Percentiles rank a stretch among this genome's conserved stretches.
phyloP scores from a whole-genome alignment of 2,888 invertebrate genomes.

The Phorcus lineatus region DNA sequence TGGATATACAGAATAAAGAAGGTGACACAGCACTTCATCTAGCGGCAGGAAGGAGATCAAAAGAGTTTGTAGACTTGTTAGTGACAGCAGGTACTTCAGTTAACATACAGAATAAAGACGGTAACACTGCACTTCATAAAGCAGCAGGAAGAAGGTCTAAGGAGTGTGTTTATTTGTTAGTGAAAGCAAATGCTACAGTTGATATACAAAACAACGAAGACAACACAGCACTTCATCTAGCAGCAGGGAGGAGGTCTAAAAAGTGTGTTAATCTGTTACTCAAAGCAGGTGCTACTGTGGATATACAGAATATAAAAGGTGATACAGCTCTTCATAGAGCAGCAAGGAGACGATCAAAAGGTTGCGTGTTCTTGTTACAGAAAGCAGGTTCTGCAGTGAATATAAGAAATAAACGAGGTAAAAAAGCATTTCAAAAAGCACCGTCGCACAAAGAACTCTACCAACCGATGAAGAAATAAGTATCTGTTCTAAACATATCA shows the following conservation, averaged over 20 bases:
- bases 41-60: neutral
- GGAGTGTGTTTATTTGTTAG: neutral
- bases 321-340: too few species aligned
- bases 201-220: neutral
- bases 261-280: neutral
- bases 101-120: neutral
- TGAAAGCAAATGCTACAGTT: neutral
- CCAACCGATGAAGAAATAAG: too few species aligned
- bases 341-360: too few species aligned
- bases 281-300: neutral
- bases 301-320: too few species aligned
- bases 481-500: too few species aligned
- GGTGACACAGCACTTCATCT: neutral
- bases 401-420: neutral
- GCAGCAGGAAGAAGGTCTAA: neutral
- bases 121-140: neutral
- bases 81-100: neutral
- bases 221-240: neutral
- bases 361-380: neutral
- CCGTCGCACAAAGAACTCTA: too few species aligned
- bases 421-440: neutral
- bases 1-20: neutral
- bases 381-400: neutral
- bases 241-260: neutral
- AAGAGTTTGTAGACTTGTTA: neutral